Evolutionary conservation across 1,140 invertebrate genomes (phyloP), one percentile per base, ranked within the genome.

Genomic region (Cotesia vestalis): DNA sequence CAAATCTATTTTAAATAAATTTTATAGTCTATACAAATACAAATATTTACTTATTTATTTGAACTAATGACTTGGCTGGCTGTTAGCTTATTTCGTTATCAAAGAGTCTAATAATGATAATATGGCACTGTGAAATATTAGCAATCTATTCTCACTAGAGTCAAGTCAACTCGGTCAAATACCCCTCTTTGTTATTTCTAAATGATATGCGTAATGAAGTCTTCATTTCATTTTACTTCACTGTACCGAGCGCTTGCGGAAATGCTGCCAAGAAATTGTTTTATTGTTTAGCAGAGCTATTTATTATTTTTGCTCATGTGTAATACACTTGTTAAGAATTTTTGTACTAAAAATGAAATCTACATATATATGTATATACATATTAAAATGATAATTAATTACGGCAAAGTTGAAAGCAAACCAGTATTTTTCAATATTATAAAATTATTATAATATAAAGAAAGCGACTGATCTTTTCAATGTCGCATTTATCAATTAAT

Each of bases 401-500:
- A 11, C 11, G 2, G 40, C 14, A 12, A 61, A 11, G 60, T 34
- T 20, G 64, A 66, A 66, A 66, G 38, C 4, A 20, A 17, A 46
- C 64, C 64, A 66, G 51, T 66, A 53, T 51, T 66, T 53, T 46
- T 46, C 38, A 5, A 66, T 66, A 12, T 38, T 46, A 66, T 20
- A 27, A 61, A 20, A 61, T 1, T 20, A n/a, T n/a, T 20, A n/a
- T n/a, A 52, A 38, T 14, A 14, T 36, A 8, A 46, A 46, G 40
- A 46, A 46, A 11, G 8, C 40, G 40, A 6, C n/a, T 17, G 5
- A 17, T 51, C 12, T 66, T 20, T n/a, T 66, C 51, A 27, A 66
- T 34, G 27, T n/a, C 36, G 9, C n/a, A n/a, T 17, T n/a, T 17
- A 62, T 62, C 27, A 27, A 35, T 62, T 62, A 12, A 27, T n/a